phyloP scores from a whole-genome alignment of 2,113 vertebrate genomes.

The Psittacula cyanocephala region DNA sequence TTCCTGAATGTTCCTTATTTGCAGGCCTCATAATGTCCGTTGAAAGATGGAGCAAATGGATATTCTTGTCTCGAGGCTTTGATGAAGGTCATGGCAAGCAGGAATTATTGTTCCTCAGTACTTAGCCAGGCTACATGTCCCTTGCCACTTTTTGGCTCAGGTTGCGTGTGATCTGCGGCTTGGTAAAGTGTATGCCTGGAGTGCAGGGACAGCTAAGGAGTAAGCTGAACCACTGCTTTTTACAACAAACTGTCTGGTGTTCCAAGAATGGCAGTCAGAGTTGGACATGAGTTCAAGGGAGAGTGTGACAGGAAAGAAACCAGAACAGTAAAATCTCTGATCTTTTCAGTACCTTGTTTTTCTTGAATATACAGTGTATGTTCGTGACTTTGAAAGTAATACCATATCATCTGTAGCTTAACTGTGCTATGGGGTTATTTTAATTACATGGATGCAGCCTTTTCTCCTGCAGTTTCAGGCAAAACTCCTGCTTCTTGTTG shows the following conservation, averaged over 20 bases:
- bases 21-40: background rate
- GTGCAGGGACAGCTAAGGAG: background rate
- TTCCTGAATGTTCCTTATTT: background rate
- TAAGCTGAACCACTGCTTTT: background rate
- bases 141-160: background rate
- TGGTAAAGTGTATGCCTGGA: background rate
- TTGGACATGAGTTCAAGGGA: background rate
- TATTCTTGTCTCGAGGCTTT: background rate
- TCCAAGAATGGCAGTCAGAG: background rate
- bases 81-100: background rate
- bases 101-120: background rate
- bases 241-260: background rate
- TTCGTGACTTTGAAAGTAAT: rapidly evolving
- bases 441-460: background rate
- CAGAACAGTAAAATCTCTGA: background rate
- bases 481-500: background rate
- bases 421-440: background rate
- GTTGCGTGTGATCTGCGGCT: background rate
- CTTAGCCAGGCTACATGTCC: background rate
- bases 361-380: rapidly evolving
- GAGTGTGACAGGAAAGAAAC: background rate
- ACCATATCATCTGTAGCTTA: background rate
- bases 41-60: background rate
- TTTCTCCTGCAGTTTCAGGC: background rate
- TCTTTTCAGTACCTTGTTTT: background rate